Percentiles rank a stretch among this genome's conserved stretches.
Evolutionary conservation across 2,113 vertebrate species (phyloP).

Genomic region (Sigmodon hispidus): DNA sequence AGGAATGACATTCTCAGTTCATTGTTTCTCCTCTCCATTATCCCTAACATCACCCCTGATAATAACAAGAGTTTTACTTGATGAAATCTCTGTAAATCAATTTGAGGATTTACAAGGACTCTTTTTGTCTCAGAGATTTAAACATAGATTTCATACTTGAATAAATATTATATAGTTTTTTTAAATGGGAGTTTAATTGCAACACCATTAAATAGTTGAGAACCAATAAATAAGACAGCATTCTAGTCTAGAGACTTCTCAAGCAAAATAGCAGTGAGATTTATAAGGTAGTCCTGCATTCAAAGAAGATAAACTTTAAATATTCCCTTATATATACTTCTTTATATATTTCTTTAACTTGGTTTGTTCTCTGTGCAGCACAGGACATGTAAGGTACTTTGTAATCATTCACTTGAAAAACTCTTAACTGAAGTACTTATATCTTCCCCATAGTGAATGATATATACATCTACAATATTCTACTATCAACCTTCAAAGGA

Average conservation of each 20-base stretch:
- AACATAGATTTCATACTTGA: slow-evolving; percentile 68
- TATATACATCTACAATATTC: not conserved
- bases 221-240: slow-evolving; percentile 72
- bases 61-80: slow-evolving; percentile 58
- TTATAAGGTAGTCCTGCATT: slow-evolving; percentile 45
- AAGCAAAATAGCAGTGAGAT: slow-evolving; percentile 54
- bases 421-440: slow-evolving; percentile 1
- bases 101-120: slow-evolving; percentile 66
- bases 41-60: not conserved
- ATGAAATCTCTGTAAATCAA: slow-evolving; percentile 65
- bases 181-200: slow-evolving; percentile 58
- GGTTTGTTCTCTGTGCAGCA: not conserved
- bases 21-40: slow-evolving; percentile 21
- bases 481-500: not conserved
- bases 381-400: slow-evolving; percentile 10
- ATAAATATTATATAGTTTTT: slow-evolving; percentile 69
- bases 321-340: no score
- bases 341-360: not conserved
- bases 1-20: slow-evolving; percentile 45
- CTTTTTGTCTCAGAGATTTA: slow-evolving; percentile 63
- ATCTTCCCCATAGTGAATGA: slow-evolving; percentile 9
- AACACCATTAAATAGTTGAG: slow-evolving; percentile 63
- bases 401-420: slow-evolving; percentile 25
- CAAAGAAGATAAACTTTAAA: not conserved
- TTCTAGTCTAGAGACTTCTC: slow-evolving; percentile 68